Conservation (phyloP, 2,888 invertebrate species). For the Phengaris alcon region DNA sequence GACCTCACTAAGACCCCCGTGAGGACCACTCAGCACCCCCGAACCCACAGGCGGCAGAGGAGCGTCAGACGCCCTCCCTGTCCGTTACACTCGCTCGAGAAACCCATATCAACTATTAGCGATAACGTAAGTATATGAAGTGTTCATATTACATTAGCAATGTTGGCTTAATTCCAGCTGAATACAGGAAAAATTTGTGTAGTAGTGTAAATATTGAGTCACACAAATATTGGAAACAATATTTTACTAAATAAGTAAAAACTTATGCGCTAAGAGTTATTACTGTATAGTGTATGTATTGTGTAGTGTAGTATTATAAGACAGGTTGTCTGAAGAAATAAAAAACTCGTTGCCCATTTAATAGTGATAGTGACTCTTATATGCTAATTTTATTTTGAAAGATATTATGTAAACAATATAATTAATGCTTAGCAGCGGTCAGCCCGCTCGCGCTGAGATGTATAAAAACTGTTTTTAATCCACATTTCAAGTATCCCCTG, state of each 20-base stretch:
- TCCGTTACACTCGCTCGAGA: slow-evolving; percentile 56
- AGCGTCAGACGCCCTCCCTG: slow-evolving; percentile 50
- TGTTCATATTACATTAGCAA: neutral
- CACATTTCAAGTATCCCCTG: no score
- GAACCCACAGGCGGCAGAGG: slow-evolving; percentile 41
- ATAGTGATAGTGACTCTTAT: no score
- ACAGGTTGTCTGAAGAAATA: no score
- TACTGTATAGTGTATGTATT: no score
- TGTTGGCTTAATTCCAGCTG: neutral
- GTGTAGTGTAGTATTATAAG: no score
- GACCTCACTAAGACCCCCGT: slow-evolving; percentile 49
- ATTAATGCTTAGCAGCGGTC: no score
- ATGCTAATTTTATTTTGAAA: no score
- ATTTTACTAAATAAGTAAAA: neutral
- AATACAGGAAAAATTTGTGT: neutral
- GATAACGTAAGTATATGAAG: slow-evolving; percentile 67
- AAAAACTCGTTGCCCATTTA: no score
- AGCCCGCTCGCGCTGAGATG: no score
- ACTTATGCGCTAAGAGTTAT: neutral
- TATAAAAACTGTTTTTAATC: no score
- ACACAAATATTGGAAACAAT: neutral
- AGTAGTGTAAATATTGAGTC: neutral
- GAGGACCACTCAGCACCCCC: slow-evolving; percentile 34
- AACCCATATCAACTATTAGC: slow-evolving; percentile 61
- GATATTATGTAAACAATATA: no score